Evolutionary conservation across 2,797 vertebrate species (phyloP), one percentile per base, ranked within the genome.

Genomic region (Masticophis lateralis): DNA sequence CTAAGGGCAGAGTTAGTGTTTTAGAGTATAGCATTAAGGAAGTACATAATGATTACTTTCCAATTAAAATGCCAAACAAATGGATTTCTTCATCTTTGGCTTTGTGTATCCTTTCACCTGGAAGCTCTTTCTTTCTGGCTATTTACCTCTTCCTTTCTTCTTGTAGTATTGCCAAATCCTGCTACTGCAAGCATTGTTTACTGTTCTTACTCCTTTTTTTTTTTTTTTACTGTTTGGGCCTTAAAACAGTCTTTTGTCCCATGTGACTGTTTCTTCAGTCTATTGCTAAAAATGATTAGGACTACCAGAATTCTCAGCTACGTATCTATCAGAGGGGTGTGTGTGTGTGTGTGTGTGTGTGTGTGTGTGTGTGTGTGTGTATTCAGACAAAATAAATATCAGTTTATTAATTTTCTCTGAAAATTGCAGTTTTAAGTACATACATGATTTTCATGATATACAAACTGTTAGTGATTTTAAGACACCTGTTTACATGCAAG

Each of bases 361-460:
- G n/a, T n/a, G n/a, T n/a, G n/a, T n/a, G n/a, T 32, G 13, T 66
- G 28, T 63, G 11, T 66, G 63, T 18, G 14, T 69, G n/a, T 69
- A 2, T 79, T 56, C 56, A 86, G 51, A 91, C 61, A 89, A 32
- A 86, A 92, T 93, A 32, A 86, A 92, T 93, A 87, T 91, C 0
- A 0, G 27, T 92, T 91, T 92, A 57, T n/a, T 94, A 0, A 4
- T 91, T 94, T 90, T 86, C 87, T 83, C 14, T 87, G 56, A 90
- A 55, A 16, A 94, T 92, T 90, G 32, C 88, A 74, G 9, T 43
- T 79, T 56, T 94, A 95, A 95, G 94, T 94, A 51, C 37, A 28
- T 53, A 28, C 61, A 63, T 28, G 51, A 86, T 94, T 93, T 91
- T 87, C 57, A 53, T 14, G 87, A 94, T 93, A 79, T 89, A 86